Evolutionary conservation across 2,888 invertebrate species (phyloP).

Genomic region (Mellilla xanthometata): DNA sequence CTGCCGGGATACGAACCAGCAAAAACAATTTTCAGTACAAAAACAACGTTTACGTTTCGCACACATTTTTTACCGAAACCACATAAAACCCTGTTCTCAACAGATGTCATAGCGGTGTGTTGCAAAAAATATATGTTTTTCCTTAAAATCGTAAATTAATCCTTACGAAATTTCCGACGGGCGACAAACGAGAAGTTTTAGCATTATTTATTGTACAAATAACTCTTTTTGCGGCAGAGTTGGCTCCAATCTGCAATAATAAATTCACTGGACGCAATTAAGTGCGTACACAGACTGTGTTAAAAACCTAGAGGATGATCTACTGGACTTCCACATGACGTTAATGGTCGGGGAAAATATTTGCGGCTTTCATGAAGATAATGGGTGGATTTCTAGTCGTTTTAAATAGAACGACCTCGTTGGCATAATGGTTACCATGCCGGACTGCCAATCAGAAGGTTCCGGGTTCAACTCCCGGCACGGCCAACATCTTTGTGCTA

Average conservation of each 20-base stretch:
- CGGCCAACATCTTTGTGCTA: no score
- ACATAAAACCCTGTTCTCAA: slow-evolving; percentile 16
- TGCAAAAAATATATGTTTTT: slow-evolving; percentile 23
- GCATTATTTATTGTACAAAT: slow-evolving; percentile 49
- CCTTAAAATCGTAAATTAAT: slow-evolving; percentile 27
- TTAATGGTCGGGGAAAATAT: slow-evolving; percentile 2
- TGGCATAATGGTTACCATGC: no score
- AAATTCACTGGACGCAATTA: slow-evolving; percentile 55
- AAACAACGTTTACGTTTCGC: slow-evolving; percentile 1
- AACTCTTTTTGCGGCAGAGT: slow-evolving; percentile 55
- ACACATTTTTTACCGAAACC: slow-evolving; percentile 14
- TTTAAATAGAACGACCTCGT: no score
- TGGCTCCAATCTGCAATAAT: slow-evolving; percentile 52
- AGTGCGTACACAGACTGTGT: slow-evolving; percentile 43
- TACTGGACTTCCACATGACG: slow-evolving; percentile 20
- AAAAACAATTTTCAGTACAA: slow-evolving; percentile 6
- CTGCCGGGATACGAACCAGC: no score
- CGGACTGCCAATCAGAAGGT: no score
- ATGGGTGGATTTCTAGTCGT: no score
- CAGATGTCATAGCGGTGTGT: slow-evolving; percentile 23
- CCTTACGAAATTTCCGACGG: slow-evolving; percentile 17
- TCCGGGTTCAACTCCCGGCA: no score
- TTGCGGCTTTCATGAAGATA: not conserved
- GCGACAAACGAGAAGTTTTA: slow-evolving; percentile 42
- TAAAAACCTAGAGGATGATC: slow-evolving; percentile 37